These are phyloP conservation scores for Heliconius melpomene DNA, from an alignment of 1,140 invertebrate genomes.

Conservation along the genomic window DNA sequence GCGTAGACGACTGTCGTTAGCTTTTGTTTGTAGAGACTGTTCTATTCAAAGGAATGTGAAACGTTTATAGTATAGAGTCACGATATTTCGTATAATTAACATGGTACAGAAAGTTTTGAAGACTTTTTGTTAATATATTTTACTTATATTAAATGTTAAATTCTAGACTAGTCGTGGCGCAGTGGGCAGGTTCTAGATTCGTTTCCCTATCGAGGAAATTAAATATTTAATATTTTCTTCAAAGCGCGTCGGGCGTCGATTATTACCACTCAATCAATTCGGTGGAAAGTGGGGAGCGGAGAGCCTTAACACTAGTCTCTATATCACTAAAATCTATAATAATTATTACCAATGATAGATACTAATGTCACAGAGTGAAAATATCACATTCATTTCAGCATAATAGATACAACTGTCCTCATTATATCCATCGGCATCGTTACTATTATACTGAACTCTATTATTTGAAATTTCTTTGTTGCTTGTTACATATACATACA, in stretches of 20 bases:
- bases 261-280: too few relatives aligned
- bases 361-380: neutral
- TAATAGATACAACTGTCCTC: conserved; percentile 3
- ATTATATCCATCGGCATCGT: neutral
- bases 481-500: neutral
- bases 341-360: too few relatives aligned
- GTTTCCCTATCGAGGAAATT: too few relatives aligned
- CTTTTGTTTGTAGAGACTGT: conserved; percentile 10
- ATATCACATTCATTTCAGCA: conserved; percentile 1
- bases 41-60: conserved; percentile 3
- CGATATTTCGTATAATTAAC: neutral
- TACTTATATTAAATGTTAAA: too few relatives aligned
- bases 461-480: conserved; percentile 15
- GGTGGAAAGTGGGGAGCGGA: too few relatives aligned
- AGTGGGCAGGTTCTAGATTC: too few relatives aligned
- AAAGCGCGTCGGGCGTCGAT: too few relatives aligned
- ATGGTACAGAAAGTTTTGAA: neutral
- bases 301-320: too few relatives aligned
- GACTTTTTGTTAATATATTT: neutral
- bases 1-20: conserved; percentile 1
- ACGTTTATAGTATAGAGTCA: neutral
- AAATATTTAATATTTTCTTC: too few relatives aligned
- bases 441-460: conserved; percentile 1
- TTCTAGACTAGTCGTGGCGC: too few relatives aligned
- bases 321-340: too few relatives aligned